Conservation (phyloP, 2,888 invertebrate genomes). For the Nemurella pictetii region DNA sequence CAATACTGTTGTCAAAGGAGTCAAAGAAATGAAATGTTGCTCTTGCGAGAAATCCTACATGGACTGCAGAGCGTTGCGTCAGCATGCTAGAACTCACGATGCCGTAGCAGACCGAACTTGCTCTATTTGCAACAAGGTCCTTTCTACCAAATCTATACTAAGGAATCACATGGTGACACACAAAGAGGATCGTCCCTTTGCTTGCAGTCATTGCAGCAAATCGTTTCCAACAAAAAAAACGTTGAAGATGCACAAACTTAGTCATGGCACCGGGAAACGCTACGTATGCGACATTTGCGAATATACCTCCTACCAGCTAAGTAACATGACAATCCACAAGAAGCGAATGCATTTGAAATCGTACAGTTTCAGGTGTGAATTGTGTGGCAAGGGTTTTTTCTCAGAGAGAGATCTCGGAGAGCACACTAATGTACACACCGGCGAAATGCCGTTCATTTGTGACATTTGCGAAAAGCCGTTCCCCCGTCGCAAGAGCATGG, state of each 20-base stretch:
- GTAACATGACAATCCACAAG: conserved; percentile 51
- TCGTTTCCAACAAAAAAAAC: too few relatives aligned
- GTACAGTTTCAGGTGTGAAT: conserved; percentile 50
- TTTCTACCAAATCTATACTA: not conserved
- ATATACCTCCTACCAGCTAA: conserved; percentile 51
- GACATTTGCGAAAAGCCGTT: conserved; percentile 37
- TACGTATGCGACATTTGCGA: too few relatives aligned
- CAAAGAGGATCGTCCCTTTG: conserved; percentile 47
- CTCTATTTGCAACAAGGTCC: conserved; percentile 24
- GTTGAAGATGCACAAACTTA: too few relatives aligned
- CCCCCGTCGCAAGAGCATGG: conserved; percentile 51
- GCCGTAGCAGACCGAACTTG: too few relatives aligned
- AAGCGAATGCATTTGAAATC: conserved; percentile 45
- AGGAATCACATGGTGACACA: conserved; percentile 31
- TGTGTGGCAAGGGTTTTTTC: conserved; percentile 60
- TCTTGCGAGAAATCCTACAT: too few relatives aligned
- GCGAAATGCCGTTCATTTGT: conserved; percentile 33
- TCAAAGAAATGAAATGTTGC: too few relatives aligned
- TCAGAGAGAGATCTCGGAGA: conserved; percentile 31
- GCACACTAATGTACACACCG: conserved; percentile 33
- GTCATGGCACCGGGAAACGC: too few relatives aligned
- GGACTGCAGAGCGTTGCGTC: too few relatives aligned
- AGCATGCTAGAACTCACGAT: too few relatives aligned
- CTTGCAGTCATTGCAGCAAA: conserved; percentile 51
- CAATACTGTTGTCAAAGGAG: too few relatives aligned